Evolutionary conservation across 2,888 invertebrate species (phyloP).

Genomic region (Lottia scabra): DNA sequence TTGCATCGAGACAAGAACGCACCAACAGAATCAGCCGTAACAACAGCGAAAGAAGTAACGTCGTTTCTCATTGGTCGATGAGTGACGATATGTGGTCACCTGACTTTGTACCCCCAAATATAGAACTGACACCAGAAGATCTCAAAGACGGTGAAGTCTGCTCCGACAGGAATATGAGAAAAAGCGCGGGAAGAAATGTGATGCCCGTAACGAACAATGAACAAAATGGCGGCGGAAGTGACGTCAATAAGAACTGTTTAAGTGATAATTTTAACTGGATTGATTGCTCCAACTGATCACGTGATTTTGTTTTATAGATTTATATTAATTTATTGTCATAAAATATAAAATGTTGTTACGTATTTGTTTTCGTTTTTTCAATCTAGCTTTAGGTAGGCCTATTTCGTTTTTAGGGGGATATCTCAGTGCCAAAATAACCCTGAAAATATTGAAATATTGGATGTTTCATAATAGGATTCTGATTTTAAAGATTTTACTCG

Average conservation of each 20-base stretch:
- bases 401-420: too few relatives aligned
- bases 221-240: not conserved
- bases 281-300: not conserved
- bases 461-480: too few relatives aligned
- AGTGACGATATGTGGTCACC: conserved; percentile 28
- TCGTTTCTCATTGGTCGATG: not conserved
- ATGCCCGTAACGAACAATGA: not conserved
- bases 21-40: not conserved
- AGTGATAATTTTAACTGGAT: not conserved
- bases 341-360: not conserved
- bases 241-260: not conserved
- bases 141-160: conserved; percentile 47
- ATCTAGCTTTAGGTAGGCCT: too few relatives aligned
- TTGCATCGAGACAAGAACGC: not conserved
- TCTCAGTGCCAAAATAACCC: too few relatives aligned
- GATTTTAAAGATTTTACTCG: too few relatives aligned
- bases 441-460: too few relatives aligned
- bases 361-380: too few relatives aligned
- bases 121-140: conserved; percentile 49
- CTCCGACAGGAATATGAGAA: not conserved
- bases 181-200: not conserved
- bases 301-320: not conserved
- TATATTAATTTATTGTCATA: not conserved
- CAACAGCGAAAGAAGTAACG: not conserved
- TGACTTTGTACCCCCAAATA: conserved; percentile 52